Conservation (phyloP, 2,888 invertebrate species). For the Ennomos quercinarius region DNA sequence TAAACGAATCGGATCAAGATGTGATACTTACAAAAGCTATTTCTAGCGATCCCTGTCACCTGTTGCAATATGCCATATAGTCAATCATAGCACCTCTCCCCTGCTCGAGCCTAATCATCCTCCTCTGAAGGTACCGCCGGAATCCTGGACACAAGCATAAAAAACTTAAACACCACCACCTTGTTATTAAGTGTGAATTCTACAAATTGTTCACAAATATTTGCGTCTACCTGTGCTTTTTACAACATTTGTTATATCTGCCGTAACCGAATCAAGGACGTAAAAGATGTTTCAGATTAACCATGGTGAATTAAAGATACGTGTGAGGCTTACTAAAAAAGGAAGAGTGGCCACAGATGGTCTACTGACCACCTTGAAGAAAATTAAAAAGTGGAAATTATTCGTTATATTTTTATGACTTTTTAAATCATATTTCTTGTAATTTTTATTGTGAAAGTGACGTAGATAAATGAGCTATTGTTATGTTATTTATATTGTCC, state of each 20-base stretch:
- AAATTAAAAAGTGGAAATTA: background rate
- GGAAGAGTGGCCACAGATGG: constrained; percentile 24
- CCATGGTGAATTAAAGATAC: constrained; percentile 63
- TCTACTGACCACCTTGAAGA: constrained; percentile 12
- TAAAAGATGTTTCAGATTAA: constrained; percentile 67
- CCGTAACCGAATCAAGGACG: constrained; percentile 75
- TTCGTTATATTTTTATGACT: background rate
- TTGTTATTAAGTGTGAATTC: constrained; percentile 84
- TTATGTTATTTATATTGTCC: too few relatives aligned
- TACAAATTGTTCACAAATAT: constrained; percentile 84
- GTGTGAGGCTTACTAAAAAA: constrained; percentile 39
- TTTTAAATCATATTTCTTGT: too few relatives aligned
- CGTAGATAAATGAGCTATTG: too few relatives aligned
- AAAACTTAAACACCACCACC: constrained; percentile 53
- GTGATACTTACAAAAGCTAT: constrained; percentile 19
- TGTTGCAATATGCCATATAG: constrained; percentile 67
- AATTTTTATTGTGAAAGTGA: too few relatives aligned
- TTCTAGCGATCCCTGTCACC: constrained; percentile 56
- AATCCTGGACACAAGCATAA: constrained; percentile 57
- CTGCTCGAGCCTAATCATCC: constrained; percentile 62
- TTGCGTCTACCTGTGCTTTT: constrained; percentile 83
- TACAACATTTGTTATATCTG: constrained; percentile 71
- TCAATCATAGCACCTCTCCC: constrained; percentile 71
- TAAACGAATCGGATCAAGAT: background rate
- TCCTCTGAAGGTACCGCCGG: constrained; percentile 69